phyloP scores from a whole-genome alignment of 2,888 invertebrate species.

The Ornithoptera alexandrae region DNA sequence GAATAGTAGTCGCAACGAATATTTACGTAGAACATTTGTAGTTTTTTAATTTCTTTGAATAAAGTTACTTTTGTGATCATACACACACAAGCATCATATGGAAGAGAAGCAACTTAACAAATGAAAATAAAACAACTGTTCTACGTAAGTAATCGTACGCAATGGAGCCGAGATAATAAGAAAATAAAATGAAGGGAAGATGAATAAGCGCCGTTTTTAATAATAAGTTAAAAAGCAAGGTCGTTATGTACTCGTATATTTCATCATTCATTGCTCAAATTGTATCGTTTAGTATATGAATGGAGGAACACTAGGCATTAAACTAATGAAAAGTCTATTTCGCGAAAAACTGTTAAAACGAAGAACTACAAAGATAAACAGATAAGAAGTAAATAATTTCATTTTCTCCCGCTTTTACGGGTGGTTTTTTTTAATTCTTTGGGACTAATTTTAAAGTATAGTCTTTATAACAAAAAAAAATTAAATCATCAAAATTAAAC shows the following conservation, averaged over 20 bases:
- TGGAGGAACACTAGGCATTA: no score
- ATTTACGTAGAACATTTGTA: background rate
- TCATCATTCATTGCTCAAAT: background rate
- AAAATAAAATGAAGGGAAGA: background rate
- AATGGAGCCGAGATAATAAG: background rate
- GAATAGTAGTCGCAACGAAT: background rate
- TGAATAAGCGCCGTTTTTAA: background rate
- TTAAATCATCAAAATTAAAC: no score
- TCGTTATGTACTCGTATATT: background rate
- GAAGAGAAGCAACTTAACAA: background rate
- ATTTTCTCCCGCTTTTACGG: no score
- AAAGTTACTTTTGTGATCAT: background rate
- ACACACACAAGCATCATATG: background rate
- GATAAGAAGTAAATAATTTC: no score
- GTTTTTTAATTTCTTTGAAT: background rate
- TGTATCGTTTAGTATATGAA: background rate
- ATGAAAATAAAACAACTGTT: background rate
- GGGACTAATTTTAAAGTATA: no score
- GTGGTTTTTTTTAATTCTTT: no score
- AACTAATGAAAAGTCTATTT: no score
- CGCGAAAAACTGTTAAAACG: no score
- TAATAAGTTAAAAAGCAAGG: background rate
- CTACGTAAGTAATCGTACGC: background rate
- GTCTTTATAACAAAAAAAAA: no score
- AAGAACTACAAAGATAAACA: no score